Evolutionary conservation across 2,113 vertebrate genomes (phyloP), one percentile per base, ranked within the genome.

Genomic region (Cygnus buccinator): DNA sequence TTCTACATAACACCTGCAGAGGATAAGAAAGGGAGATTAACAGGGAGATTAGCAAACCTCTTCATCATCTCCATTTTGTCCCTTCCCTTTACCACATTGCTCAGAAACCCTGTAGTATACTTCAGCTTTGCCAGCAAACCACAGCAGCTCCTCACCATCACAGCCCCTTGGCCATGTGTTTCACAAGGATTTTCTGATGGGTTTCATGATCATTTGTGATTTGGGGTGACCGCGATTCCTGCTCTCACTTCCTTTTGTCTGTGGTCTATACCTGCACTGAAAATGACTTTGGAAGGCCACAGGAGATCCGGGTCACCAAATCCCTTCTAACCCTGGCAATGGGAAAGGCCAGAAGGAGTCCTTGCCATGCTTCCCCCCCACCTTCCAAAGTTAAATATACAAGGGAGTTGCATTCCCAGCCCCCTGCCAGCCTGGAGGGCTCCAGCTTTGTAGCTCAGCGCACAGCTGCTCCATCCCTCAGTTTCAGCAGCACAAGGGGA

Each of bases 1-100:
- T 97, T 99, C 99, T 98, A 99, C 99, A 71, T 99, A 99, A 96
- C 99, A 99, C 98, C 99, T 99, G 97, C 11, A 79, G 83, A 90
- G 62, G 48, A 66, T 71, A 74, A 97, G 85, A 89, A 55, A 87
- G 39, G n/a, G 46, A 46, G 19, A 46, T 46, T 41, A 16, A 77
- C 82, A 18, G 39, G 41, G 31, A 48, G 39, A 31, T 97, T 44
- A 92, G 50, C 7, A 87, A 84, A 44, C 11, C 20, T 67, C 54
- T 86, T 37, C 55, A 66, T 58, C 54, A 52, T 37, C 39, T 72
- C 63, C 12, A 9, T 72, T 84, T 72, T 37, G 39, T 39, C 29
- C 4, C 15, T 72, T 54, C 5, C 35, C 62, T 78, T 87, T 67
- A 52, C 12, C 39, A 20, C 23, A 48, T 72, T 66, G 33, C 35